Conservation (phyloP, 2,113 vertebrate genomes). For the Lepidothrix coronata region DNA sequence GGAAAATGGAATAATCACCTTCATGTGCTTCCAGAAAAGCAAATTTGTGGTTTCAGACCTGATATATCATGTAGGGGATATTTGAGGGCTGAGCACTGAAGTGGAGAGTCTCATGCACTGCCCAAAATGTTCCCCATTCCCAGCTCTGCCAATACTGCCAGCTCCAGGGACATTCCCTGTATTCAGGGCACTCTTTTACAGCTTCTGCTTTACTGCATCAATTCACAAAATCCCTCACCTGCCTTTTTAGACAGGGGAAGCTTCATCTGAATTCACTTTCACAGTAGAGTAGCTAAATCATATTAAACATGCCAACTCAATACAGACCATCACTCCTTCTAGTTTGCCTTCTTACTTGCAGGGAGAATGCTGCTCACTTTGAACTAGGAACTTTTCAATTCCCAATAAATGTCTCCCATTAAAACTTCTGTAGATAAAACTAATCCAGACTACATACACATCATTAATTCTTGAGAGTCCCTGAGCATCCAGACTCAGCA, state of each 20-base stretch:
- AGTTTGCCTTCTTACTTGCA: not conserved
- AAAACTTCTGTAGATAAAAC: not conserved
- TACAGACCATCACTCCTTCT: not conserved
- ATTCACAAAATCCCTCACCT: not conserved
- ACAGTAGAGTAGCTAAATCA: not conserved
- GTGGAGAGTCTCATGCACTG: not conserved
- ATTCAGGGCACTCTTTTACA: not conserved
- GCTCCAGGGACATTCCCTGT: not conserved
- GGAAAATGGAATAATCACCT: not conserved
- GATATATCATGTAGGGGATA: not conserved
- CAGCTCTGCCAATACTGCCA: not conserved
- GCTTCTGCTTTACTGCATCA: not conserved
- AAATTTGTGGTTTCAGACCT: not conserved
- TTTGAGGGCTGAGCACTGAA: not conserved
- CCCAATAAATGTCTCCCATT: not conserved
- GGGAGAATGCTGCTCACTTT: not conserved
- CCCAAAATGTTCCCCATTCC: not conserved
- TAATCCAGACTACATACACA: not conserved
- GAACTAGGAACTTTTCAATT: not conserved
- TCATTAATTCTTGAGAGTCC: not conserved
- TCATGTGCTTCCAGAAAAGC: not conserved
- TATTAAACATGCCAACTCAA: not conserved
- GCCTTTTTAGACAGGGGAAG: not conserved
- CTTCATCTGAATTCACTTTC: not conserved
- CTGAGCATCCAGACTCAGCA: not conserved